Evolutionary conservation across 2,888 invertebrate species (phyloP).

Genomic region (Nephrocerus scutellatus): DNA sequence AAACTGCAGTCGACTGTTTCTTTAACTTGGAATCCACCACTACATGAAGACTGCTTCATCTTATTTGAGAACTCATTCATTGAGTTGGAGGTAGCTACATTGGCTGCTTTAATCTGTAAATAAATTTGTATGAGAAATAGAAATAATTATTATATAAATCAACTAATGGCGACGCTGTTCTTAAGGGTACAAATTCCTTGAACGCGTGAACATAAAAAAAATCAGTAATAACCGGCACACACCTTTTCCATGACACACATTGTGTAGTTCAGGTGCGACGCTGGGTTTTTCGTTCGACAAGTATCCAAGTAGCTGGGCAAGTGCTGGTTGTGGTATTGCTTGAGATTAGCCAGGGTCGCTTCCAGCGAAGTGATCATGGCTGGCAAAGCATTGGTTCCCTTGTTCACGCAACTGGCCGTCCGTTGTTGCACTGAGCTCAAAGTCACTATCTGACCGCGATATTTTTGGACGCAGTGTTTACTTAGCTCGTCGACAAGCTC

Average conservation of each 20-base stretch:
- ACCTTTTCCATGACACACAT: slow-evolving; percentile 21
- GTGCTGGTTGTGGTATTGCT: slow-evolving; percentile 17
- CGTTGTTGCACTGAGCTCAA: too few species aligned
- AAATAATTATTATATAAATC: neutral
- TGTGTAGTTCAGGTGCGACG: slow-evolving; percentile 15
- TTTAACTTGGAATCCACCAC: slow-evolving; percentile 7
- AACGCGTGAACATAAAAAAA: too few species aligned
- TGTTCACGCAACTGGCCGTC: too few species aligned
- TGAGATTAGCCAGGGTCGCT: slow-evolving; percentile 7
- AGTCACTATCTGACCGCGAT: slow-evolving; percentile 17
- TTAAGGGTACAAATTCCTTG: too few species aligned
- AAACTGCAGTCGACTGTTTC: slow-evolving; percentile 14
- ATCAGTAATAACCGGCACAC: too few species aligned
- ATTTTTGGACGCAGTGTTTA: slow-evolving; percentile 22
- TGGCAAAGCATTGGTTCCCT: slow-evolving; percentile 1
- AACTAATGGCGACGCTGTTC: too few species aligned
- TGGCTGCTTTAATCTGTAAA: slow-evolving; percentile 6
- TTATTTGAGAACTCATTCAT: slow-evolving; percentile 12
- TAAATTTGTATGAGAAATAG: too few species aligned
- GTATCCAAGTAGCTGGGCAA: slow-evolving; percentile 7
- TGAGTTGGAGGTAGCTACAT: slow-evolving; percentile 6
- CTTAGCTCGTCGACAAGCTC: slow-evolving; percentile 15
- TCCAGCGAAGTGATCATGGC: neutral
- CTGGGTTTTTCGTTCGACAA: slow-evolving; percentile 12
- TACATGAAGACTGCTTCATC: slow-evolving; percentile 10